Conservation (phyloP, 2,113 vertebrate species). For the Buteo buteo region DNA sequence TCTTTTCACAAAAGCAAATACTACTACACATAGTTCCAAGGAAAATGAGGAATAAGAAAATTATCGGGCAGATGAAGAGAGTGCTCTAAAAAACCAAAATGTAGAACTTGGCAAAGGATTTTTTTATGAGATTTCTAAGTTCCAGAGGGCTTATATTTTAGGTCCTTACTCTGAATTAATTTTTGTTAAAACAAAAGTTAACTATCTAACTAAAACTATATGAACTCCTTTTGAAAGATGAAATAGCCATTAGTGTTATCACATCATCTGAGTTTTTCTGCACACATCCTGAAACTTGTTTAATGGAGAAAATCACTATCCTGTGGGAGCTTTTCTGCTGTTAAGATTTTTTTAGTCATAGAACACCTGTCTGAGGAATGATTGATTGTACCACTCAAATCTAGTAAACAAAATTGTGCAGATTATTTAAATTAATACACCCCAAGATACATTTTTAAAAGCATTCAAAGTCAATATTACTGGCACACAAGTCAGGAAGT, state of each 20-base stretch:
- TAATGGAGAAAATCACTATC: not conserved
- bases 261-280: not conserved
- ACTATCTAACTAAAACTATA: not conserved
- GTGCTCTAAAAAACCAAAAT: not conserved
- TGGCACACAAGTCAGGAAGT: not conserved
- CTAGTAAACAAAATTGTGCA: not conserved
- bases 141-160: not conserved
- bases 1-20: not conserved
- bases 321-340: not conserved
- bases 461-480: not conserved
- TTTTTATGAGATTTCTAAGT: not conserved
- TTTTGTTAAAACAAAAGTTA: not conserved
- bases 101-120: not conserved
- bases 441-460: not conserved
- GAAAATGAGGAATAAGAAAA: not conserved
- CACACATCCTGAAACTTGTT: not conserved
- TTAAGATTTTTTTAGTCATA: not conserved
- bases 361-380: not conserved
- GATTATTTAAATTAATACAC: not conserved
- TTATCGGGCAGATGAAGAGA: not conserved
- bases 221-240: not conserved
- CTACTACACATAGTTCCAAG: not conserved
- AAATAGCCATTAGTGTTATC: not conserved
- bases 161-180: not conserved
- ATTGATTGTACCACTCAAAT: not conserved